A percentile compares a stretch with the other conserved stretches of the same genome.
These are phyloP conservation scores for Corydoras sp. DNA, from an alignment of 2,113 vertebrate species.

Conservation along the genomic window DNA sequence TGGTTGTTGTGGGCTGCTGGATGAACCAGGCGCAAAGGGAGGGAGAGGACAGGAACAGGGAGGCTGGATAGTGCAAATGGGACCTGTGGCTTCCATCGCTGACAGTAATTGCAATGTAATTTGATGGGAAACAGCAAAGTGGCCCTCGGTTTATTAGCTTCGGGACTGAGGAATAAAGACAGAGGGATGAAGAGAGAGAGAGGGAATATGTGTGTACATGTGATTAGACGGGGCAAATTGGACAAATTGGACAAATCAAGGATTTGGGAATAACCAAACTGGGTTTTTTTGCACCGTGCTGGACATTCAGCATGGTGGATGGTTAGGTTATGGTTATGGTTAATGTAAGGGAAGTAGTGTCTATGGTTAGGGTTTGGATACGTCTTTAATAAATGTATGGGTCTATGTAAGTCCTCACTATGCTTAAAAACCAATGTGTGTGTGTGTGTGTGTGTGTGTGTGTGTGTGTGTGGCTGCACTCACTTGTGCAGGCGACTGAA, in stretches of 20 bases:
- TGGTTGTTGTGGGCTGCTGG: too few relatives aligned
- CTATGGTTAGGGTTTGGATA: too few relatives aligned
- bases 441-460: background rate
- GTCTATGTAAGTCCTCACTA: background rate
- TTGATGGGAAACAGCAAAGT: slow-evolving; percentile 64
- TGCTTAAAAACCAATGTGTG: background rate
- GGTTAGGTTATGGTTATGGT: too few relatives aligned
- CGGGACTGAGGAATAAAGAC: slow-evolving; percentile 45
- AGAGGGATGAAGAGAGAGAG: slow-evolving; percentile 41
- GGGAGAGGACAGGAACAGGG: background rate
- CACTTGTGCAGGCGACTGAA: slow-evolving; percentile 91
- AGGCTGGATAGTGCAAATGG: slow-evolving; percentile 18
- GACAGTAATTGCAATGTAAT: slow-evolving; percentile 61
- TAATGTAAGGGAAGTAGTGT: too few relatives aligned
- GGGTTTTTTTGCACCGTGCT: background rate
- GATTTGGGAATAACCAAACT: background rate
- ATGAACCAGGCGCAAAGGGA: background rate
- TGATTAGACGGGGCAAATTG: slow-evolving; percentile 2
- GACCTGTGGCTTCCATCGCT: slow-evolving; percentile 46
- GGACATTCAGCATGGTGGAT: too few relatives aligned
- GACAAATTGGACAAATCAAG: background rate
- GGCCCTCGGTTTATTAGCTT: slow-evolving; percentile 64
- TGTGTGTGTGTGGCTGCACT: slow-evolving; percentile 57
- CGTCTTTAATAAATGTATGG: background rate
- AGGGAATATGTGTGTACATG: slow-evolving; percentile 17